Evolutionary conservation across 2,797 vertebrate species (phyloP), one percentile per base, ranked within the genome.

Genomic region (Liparis tanakae): DNA sequence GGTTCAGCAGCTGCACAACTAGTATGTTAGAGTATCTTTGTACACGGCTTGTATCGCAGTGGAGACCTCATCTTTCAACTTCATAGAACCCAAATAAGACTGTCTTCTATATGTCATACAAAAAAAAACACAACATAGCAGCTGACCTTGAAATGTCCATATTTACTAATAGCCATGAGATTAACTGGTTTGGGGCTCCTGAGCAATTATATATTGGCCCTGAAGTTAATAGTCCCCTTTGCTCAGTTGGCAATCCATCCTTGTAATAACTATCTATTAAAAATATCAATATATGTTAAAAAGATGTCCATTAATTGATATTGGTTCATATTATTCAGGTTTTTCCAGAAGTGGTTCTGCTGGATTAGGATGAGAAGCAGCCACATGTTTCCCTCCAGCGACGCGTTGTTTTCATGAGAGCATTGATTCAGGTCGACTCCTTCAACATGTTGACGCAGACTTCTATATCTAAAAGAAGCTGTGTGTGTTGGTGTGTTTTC

Each of bases 1-100:
- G 90, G 81, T 13, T 41, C 0, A 22, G 10, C 17, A 55, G 61
- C 44, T 17, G 10, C 43, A 70, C 13, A 2, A 17, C 9, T 3
- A 5, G 17, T 14, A 4, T 12, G 1, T 34, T 33, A 5, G 8
- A 48, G 20, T 37, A 8, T 10, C 7, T 15, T 36, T 4, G 1
- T 8, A 13, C 12, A 17, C 18, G 2, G 15, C 15, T 12, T 37
- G 9, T 51, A 46, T 30, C 30, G 8, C 22, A 4, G 6, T 54
- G 5, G 10, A 59, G 33, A 61, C 12, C 10, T 30, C 5, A 10
- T 60, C 4, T 37, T 41, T 51, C n/a, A 51, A 25, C 13, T 25
- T 25, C 10, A 25, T 4, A 68, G 15, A 36, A 8, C 10, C 14
- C 7, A 51, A 7, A 1, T 13, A 10, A 30, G 17, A 13, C 15